phyloP scores from a whole-genome alignment of 2,113 vertebrate genomes.

The Amblyornis subalaris region DNA sequence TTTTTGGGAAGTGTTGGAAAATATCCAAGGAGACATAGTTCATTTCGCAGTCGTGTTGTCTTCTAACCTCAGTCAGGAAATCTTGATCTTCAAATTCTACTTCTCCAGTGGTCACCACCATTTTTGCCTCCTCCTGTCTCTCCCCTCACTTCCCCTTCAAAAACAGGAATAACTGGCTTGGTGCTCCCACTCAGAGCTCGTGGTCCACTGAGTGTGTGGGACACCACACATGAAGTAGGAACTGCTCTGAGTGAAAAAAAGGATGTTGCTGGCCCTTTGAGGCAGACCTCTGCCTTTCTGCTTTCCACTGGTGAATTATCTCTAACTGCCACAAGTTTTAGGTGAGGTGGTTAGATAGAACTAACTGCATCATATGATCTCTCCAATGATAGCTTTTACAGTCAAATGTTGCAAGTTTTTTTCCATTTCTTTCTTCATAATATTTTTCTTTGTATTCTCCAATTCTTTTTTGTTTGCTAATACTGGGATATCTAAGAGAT shows the following conservation, averaged over 20 bases:
- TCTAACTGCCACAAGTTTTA: constrained; percentile 31
- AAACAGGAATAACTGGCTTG: constrained; percentile 39
- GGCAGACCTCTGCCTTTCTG: constrained; percentile 4
- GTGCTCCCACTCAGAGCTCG: not conserved
- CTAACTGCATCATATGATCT: not conserved
- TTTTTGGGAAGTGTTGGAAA: not conserved
- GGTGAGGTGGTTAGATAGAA: not conserved
- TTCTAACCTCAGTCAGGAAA: not conserved
- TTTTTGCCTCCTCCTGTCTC: not conserved
- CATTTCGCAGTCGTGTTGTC: not conserved
- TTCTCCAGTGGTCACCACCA: not conserved
- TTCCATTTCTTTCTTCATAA: not conserved
- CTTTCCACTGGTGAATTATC: constrained; percentile 17
- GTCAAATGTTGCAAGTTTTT: not conserved
- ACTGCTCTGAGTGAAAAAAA: not conserved
- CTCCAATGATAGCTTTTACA: not conserved
- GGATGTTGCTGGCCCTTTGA: constrained; percentile 30
- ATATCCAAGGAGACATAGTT: not conserved
- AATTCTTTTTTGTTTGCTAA: not conserved
- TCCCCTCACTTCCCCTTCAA: constrained; percentile 20
- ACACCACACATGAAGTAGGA: not conserved
- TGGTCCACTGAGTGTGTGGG: not conserved
- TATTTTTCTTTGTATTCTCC: not conserved
- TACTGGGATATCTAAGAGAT: not conserved
- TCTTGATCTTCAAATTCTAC: constrained; percentile 8